A percentile compares a stretch with the other conserved stretches of the same genome.
phyloP scores from a whole-genome alignment of 2,888 invertebrate genomes.

The Eurytoma californica region DNA sequence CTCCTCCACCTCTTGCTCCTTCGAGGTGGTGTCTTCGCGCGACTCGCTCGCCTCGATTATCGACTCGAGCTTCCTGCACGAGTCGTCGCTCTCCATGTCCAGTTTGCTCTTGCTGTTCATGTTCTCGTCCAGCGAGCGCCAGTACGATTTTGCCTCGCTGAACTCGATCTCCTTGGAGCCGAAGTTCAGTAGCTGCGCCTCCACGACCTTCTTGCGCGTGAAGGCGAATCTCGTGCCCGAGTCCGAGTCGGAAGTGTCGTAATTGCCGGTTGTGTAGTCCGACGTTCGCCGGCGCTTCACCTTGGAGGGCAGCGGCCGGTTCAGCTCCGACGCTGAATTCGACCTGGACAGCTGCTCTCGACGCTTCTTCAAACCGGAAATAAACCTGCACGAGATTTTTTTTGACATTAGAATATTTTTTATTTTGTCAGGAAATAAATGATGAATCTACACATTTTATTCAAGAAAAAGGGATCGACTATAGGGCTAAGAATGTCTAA shows the following conservation, averaged over 20 bases:
- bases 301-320: constrained; percentile 47
- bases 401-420: neutral
- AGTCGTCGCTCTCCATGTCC: constrained; percentile 39
- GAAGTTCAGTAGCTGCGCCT: neutral
- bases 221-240: constrained; percentile 40
- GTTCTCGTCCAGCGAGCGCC: constrained; percentile 58
- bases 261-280: constrained; percentile 38
- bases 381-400: constrained; percentile 49
- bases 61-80: constrained; percentile 33
- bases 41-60: constrained; percentile 38
- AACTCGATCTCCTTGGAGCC: constrained; percentile 4
- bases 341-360: constrained; percentile 60
- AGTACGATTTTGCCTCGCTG: constrained; percentile 30
- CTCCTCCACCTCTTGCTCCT: neutral
- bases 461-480: no score
- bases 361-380: constrained; percentile 60
- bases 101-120: constrained; percentile 59
- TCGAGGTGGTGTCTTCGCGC: neutral
- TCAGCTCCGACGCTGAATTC: constrained; percentile 62
- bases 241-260: constrained; percentile 40
- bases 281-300: constrained; percentile 49
- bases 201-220: constrained; percentile 12
- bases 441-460: no score
- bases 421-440: neutral
- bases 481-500: no score